A percentile compares a stretch with the other conserved stretches of the same genome.
Evolutionary conservation across 2,888 invertebrate species (phyloP).

Genomic region (Pecten maximus): DNA sequence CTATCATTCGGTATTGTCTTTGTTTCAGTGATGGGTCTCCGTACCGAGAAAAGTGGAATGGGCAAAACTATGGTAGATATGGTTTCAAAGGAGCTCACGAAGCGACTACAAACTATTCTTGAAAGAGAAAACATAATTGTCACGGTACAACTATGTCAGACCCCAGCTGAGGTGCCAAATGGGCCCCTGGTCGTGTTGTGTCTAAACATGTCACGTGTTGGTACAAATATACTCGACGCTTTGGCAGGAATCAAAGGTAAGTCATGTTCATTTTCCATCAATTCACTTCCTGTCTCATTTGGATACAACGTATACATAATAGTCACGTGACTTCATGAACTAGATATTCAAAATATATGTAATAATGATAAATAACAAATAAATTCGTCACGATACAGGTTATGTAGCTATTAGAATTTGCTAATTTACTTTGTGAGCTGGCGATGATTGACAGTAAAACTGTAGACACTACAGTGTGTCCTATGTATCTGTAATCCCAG

Average conservation of each 20-base stretch:
- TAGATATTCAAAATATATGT: too few species aligned
- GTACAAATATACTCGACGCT: not conserved
- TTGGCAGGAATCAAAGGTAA: not conserved
- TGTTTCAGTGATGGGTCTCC: slow-evolving; percentile 4
- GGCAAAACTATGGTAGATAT: not conserved
- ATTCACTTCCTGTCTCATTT: not conserved
- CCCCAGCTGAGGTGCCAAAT: not conserved
- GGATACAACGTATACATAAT: too few species aligned
- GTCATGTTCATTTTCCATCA: not conserved
- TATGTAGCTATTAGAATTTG: too few species aligned
- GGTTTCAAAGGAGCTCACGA: not conserved
- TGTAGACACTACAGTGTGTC: too few species aligned
- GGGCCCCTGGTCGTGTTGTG: not conserved
- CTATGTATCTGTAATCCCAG: too few species aligned
- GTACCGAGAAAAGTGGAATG: not conserved
- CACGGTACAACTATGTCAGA: not conserved
- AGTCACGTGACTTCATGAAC: not conserved
- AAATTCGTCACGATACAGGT: too few species aligned
- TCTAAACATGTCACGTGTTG: not conserved
- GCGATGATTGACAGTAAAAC: too few species aligned
- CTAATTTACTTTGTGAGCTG: too few species aligned
- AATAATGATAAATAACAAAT: too few species aligned
- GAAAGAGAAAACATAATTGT: not conserved
- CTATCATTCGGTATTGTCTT: too few species aligned
- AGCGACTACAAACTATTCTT: not conserved